Conservation (phyloP, 2,888 invertebrate genomes). For the Platypus cylindrus region DNA sequence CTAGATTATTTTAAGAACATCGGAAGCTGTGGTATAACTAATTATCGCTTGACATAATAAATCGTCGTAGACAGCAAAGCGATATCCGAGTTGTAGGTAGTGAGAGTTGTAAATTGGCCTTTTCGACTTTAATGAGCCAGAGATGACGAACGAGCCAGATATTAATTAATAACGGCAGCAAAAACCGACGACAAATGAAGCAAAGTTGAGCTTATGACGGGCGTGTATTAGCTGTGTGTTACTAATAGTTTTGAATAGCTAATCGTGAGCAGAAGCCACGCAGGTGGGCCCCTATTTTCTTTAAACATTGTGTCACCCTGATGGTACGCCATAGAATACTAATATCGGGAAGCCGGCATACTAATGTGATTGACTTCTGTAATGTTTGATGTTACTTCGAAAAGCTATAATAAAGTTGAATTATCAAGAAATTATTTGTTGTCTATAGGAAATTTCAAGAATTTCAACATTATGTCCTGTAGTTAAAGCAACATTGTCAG, state of each 20-base stretch:
- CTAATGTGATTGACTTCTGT: too few species aligned
- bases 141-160: conserved; percentile 29
- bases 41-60: conserved; percentile 19
- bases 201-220: conserved; percentile 28
- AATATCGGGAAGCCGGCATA: conserved; percentile 26
- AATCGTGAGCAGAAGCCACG: conserved; percentile 18
- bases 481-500: too few species aligned
- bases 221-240: conserved; percentile 18
- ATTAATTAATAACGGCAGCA: conserved; percentile 31
- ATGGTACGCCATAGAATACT: conserved; percentile 24
- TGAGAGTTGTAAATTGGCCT: conserved; percentile 32
- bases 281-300: conserved; percentile 32
- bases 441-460: too few species aligned
- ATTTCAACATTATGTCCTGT: too few species aligned
- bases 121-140: conserved; percentile 29
- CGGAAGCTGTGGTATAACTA: conserved; percentile 18
- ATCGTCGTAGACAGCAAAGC: conserved; percentile 27
- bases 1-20: conserved; percentile 28
- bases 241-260: conserved; percentile 7
- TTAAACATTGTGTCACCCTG: conserved; percentile 18
- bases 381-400: too few species aligned
- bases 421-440: too few species aligned
- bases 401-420: too few species aligned
- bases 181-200: conserved; percentile 29
- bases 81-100: conserved; percentile 23